Base-by-base conservation (phyloP, 1,140 invertebrate genomes). In the Xylocopa sonorina region DNA sequence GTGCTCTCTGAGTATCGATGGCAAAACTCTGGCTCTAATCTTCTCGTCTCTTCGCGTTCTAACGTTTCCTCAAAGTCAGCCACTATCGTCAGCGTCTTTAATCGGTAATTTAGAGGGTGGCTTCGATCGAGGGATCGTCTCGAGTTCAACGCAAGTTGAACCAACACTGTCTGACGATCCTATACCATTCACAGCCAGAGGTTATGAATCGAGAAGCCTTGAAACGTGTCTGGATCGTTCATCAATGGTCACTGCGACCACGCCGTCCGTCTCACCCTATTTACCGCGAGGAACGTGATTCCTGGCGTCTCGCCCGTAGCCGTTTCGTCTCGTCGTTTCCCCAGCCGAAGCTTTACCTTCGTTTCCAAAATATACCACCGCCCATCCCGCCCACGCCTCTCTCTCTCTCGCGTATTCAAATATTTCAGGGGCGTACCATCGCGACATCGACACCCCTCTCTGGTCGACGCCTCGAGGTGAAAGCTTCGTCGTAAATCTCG, bases 281-380 rank as follows among this genome's bases (percentile, higher is more conserved):
- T 78, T 58, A 78, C 80, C 67, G 55, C 62, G 60, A 62, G 63
- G 74, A 79, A 78, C 76, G 69, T 67, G 78, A 66, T 74, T 86
- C 34, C 81, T 86, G 84, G 81, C 84, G 74, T 73, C 41, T 34
- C 60, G 78, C 78, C 84, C 78, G 76, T 82, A 41, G 66, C 55
- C 51, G 48, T 79, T 73, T 71, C 69, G 64, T 60, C 41, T 51
- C 63, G 64, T 57, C 77, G 79, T 84, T 89, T n/a, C n/a, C 80
- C 86, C 82, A 82, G 83, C 48, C 78, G 58, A 82, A 82, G 71
- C 81, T 81, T n/a, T 81, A 87, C 87, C 88, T 87, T 78, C 79
- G 88, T 88, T 87, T 88, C 87, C 71, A 89, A 89, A 89, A 89
- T 89, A 89, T 80, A 88, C 75, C 51, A 27, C 60, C 78, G 64